These are phyloP conservation scores for Proisotoma minuta DNA, from an alignment of 2,888 invertebrate genomes.

Conservation along the genomic window DNA sequence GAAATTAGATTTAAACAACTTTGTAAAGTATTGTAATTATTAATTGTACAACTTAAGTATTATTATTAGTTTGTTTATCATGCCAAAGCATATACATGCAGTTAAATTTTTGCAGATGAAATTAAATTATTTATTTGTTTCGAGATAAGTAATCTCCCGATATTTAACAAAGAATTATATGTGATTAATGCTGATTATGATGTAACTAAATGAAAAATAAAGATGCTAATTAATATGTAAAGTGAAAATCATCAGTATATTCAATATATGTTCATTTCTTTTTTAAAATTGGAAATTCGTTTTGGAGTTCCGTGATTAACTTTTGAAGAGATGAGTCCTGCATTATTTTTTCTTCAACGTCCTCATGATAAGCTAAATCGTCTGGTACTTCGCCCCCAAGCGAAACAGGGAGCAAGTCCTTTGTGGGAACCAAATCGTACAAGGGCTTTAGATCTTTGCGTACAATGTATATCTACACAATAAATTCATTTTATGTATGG, in stretches of 20 bases:
- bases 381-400: neutral
- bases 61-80: too few species aligned
- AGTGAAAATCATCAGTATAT: neutral
- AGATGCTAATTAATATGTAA: neutral
- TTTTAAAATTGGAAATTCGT: neutral
- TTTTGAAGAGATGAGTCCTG: neutral
- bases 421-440: neutral
- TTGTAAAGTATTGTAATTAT: too few species aligned
- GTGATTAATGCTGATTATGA: too few species aligned
- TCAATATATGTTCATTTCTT: neutral
- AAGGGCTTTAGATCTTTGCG: neutral
- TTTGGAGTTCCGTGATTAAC: neutral
- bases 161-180: too few species aligned
- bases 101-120: too few species aligned
- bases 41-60: too few species aligned
- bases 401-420: neutral
- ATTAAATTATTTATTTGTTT: too few species aligned
- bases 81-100: too few species aligned
- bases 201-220: neutral
- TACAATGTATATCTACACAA: neutral
- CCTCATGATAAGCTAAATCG: neutral
- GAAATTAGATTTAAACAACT: too few species aligned
- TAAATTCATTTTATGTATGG: neutral
- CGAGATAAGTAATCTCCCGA: too few species aligned
- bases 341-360: neutral